Percentiles rank a stretch among this genome's conserved stretches.
These are phyloP conservation scores for Megalops cyprinoides DNA, from an alignment of 2,797 vertebrate species.

Conservation along the genomic window DNA sequence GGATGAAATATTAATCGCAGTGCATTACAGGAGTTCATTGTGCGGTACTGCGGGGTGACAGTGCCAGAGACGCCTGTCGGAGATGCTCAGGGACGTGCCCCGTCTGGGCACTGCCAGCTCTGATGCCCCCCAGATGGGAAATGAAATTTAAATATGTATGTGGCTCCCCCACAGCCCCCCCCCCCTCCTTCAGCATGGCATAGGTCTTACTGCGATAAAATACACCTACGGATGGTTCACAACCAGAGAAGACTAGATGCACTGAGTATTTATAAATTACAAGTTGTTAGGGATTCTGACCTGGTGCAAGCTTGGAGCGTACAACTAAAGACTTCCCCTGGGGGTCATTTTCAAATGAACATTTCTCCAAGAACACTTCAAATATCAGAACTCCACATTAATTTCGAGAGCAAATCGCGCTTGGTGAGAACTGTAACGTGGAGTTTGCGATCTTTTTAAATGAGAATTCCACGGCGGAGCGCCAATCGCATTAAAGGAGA, in stretches of 20 bases:
- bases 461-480: too few species aligned
- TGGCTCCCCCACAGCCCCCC: conserved; percentile 14
- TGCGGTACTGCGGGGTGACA: conserved; percentile 49
- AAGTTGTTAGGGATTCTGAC: neutral
- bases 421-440: too few species aligned
- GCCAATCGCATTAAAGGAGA: neutral
- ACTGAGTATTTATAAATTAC: neutral
- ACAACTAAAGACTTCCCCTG: neutral
- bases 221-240: neutral
- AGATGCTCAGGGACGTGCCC: conserved; percentile 23
- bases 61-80: conserved; percentile 46
- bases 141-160: conserved; percentile 52
- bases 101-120: conserved; percentile 34
- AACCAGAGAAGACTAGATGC: neutral
- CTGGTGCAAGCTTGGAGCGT: neutral
- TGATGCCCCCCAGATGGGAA: conserved; percentile 22
- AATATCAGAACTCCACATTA: too few species aligned
- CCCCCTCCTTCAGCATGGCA: neutral
- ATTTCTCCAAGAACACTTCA: neutral
- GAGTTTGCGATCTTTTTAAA: too few species aligned
- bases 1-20: conserved; percentile 61
- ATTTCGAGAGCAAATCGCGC: neutral
- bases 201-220: neutral
- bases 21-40: conserved; percentile 57
- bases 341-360: neutral